These are phyloP conservation scores for Drosophila miranda DNA, from an alignment of 1,140 invertebrate genomes.

Conservation along the genomic window DNA sequence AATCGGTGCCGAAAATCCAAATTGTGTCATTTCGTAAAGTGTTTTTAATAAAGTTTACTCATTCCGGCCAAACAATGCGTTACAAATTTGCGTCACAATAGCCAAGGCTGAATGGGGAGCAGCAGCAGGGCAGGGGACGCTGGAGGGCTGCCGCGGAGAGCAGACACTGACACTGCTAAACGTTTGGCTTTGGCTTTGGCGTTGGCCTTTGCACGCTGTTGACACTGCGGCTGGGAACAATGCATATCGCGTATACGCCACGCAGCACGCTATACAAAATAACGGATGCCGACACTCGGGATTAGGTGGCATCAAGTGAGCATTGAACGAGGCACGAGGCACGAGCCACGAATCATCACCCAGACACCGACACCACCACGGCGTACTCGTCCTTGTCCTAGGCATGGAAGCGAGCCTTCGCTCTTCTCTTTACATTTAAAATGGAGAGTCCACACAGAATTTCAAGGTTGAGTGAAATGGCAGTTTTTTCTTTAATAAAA, in stretches of 20 bases:
- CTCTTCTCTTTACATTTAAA: constrained; percentile 36
- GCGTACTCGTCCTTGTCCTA: constrained; percentile 21
- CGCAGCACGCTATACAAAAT: constrained; percentile 31
- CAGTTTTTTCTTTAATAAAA: constrained; percentile 6
- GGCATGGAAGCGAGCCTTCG: constrained; percentile 14
- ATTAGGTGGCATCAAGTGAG: constrained; percentile 67
- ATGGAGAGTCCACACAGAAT: background rate
- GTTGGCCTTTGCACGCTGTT: constrained; percentile 34
- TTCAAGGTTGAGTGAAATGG: constrained; percentile 25
- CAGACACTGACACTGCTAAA: constrained; percentile 37
- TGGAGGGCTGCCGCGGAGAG: background rate
- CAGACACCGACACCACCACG: background rate
- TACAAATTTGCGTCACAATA: constrained; percentile 72
- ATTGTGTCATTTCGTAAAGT: constrained; percentile 54
- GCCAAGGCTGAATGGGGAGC: constrained; percentile 22
- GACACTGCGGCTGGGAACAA: constrained; percentile 55
- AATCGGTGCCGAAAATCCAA: constrained; percentile 31
- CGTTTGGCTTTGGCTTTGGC: constrained; percentile 28
- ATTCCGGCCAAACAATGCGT: constrained; percentile 57
- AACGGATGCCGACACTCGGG: constrained; percentile 61
- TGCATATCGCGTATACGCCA: constrained; percentile 26
- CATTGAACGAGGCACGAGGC: constrained; percentile 45
- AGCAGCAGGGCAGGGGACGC: background rate
- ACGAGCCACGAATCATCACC: constrained; percentile 5
- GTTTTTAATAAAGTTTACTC: constrained; percentile 58